Evolutionary conservation across 2,113 vertebrate genomes (phyloP).

Genomic region (Scolopax mira): DNA sequence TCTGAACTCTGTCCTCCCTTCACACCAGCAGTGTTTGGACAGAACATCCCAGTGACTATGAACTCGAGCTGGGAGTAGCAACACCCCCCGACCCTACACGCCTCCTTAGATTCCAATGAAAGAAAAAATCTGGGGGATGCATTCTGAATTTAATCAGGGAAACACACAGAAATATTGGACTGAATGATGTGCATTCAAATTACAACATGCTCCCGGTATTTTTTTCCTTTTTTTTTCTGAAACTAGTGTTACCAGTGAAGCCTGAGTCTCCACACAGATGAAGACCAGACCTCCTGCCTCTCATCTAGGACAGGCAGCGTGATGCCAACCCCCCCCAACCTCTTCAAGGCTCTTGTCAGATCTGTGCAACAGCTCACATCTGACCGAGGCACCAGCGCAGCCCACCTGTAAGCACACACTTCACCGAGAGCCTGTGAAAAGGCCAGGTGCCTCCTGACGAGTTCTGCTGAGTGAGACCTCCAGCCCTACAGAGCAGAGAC

Average conservation of each 20-base stretch:
- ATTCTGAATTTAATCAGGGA: not conserved
- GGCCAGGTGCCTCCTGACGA: not conserved
- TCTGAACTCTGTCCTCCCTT: rapidly evolving
- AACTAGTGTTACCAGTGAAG: not conserved
- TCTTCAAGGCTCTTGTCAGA: not conserved
- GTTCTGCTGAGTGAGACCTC: not conserved
- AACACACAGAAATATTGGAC: not conserved
- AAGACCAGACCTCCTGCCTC: not conserved
- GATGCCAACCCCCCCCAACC: not conserved
- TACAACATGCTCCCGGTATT: not conserved
- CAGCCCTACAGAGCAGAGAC: not conserved
- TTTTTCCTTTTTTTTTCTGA: not conserved
- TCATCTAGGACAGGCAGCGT: not conserved
- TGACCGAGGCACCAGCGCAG: not conserved
- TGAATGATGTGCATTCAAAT: not conserved
- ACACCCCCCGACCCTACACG: not conserved
- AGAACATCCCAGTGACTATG: not conserved
- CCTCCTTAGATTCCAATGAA: not conserved
- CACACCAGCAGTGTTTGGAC: not conserved
- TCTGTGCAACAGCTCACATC: not conserved
- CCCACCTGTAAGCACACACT: not conserved
- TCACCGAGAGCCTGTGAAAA: not conserved
- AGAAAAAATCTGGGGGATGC: not conserved
- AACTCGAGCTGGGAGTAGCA: not conserved
- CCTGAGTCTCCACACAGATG: not conserved